These are phyloP conservation scores for Cremastobaeus sp. DNA, from an alignment of 2,888 invertebrate genomes.

Conservation along the genomic window DNA sequence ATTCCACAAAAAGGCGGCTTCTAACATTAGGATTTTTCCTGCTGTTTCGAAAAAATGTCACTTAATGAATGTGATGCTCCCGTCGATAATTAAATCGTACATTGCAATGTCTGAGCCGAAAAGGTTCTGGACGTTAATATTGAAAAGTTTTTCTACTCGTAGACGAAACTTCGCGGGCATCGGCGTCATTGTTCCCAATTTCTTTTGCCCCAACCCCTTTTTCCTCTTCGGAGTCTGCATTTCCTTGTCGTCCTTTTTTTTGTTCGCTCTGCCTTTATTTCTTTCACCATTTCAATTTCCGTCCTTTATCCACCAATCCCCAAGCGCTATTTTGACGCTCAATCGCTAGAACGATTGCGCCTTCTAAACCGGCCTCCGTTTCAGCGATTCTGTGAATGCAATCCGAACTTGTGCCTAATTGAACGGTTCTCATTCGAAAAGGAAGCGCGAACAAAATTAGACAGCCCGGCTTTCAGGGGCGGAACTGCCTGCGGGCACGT, in stretches of 20 bases:
- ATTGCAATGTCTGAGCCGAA: conserved; percentile 24
- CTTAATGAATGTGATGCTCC: too few species aligned
- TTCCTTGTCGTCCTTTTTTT: conserved; percentile 21
- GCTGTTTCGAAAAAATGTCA: too few species aligned
- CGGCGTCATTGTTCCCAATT: conserved; percentile 57
- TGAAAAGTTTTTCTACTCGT: conserved; percentile 46
- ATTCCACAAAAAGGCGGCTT: too few species aligned
- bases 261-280: conserved; percentile 30
- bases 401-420: conserved; percentile 38
- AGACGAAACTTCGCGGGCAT: conserved; percentile 48
- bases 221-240: conserved; percentile 16
- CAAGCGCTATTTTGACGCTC: conserved; percentile 43
- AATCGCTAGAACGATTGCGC: conserved; percentile 43
- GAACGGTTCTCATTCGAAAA: conserved; percentile 21
- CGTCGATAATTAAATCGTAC: conserved; percentile 38
- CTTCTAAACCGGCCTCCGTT: conserved; percentile 27
- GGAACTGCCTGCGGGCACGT: background rate
- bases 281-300: conserved; percentile 59
- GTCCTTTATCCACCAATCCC: conserved; percentile 37
- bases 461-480: conserved; percentile 5
- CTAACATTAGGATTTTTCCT: too few species aligned
- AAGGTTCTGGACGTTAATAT: conserved; percentile 51
- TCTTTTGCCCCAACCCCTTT: conserved; percentile 29
- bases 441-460: conserved; percentile 30
- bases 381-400: conserved; percentile 13